These are phyloP conservation scores for Metellina segmentata DNA, from an alignment of 2,888 invertebrate species.

Conservation along the genomic window DNA sequence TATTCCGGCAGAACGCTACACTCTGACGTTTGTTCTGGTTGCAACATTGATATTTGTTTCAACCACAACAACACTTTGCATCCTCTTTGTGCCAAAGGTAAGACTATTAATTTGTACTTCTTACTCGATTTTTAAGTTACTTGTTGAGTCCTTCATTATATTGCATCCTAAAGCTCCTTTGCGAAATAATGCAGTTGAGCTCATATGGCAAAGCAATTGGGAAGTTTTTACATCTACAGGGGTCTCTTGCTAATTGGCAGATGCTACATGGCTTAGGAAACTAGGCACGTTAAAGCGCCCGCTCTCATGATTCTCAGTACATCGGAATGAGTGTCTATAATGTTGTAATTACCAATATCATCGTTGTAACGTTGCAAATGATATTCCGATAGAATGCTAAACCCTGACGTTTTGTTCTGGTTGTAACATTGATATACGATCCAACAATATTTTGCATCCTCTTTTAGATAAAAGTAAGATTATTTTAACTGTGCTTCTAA, in stretches of 20 bases:
- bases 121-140: background rate
- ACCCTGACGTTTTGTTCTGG: conserved; percentile 90
- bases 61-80: conserved; percentile 91
- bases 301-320: conserved; percentile 94
- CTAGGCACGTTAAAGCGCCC: conserved; percentile 93
- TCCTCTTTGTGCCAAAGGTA: conserved; percentile 92
- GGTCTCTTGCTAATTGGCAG: conserved; percentile 92
- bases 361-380: conserved; percentile 92
- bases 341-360: conserved; percentile 92
- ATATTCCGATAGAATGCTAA: conserved; percentile 89
- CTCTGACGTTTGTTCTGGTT: conserved; percentile 90
- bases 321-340: conserved; percentile 96
- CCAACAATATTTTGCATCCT: conserved; percentile 92
- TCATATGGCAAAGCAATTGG: conserved; percentile 94
- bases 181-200: conserved; percentile 85
- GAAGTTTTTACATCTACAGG: conserved; percentile 93
- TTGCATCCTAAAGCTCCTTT: background rate
- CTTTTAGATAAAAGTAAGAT: conserved; percentile 89
- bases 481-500: background rate
- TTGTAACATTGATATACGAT: conserved; percentile 90
- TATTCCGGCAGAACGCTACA: conserved; percentile 89
- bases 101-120: conserved; percentile 60
- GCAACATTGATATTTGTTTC: conserved; percentile 91
- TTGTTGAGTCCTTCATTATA: background rate
- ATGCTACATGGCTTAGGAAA: conserved; percentile 98